Conservation (phyloP, 2,797 vertebrate species). For the Sternarchorhynchus goeldii region DNA sequence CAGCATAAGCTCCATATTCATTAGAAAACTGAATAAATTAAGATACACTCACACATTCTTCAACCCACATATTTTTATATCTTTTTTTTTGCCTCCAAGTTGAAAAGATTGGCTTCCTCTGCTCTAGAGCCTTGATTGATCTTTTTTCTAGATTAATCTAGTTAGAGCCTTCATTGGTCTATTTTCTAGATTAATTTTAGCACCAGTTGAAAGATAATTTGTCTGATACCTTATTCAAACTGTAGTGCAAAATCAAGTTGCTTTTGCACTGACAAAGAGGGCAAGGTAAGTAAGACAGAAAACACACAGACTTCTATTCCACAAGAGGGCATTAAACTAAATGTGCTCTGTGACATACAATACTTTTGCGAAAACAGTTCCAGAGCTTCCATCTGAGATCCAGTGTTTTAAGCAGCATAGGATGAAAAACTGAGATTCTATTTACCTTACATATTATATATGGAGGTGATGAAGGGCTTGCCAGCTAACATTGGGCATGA, state of each 20-base stretch:
- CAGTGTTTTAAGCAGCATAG: neutral
- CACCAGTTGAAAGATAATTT: neutral
- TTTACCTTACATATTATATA: neutral
- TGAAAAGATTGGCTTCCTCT: too few relatives aligned
- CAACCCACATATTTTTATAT: too few relatives aligned
- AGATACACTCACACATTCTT: too few relatives aligned
- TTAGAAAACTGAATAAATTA: too few relatives aligned
- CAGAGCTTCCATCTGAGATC: neutral
- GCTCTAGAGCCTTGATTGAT: too few relatives aligned
- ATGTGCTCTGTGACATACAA: neutral
- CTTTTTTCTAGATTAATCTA: too few relatives aligned
- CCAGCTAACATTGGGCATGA: neutral
- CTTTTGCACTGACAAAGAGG: neutral
- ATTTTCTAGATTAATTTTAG: too few relatives aligned
- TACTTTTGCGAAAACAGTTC: neutral
- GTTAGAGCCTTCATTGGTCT: too few relatives aligned
- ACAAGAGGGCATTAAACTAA: slow-evolving; percentile 2
- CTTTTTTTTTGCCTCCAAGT: too few relatives aligned
- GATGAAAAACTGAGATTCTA: neutral
- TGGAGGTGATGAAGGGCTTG: neutral
- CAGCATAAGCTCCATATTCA: too few relatives aligned
- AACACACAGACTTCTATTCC: neutral
- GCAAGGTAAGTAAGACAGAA: neutral
- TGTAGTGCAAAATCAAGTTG: neutral
- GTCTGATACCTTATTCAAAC: neutral